Conservation (phyloP, 1,140 invertebrate genomes). For the Drosophila gunungcola region DNA sequence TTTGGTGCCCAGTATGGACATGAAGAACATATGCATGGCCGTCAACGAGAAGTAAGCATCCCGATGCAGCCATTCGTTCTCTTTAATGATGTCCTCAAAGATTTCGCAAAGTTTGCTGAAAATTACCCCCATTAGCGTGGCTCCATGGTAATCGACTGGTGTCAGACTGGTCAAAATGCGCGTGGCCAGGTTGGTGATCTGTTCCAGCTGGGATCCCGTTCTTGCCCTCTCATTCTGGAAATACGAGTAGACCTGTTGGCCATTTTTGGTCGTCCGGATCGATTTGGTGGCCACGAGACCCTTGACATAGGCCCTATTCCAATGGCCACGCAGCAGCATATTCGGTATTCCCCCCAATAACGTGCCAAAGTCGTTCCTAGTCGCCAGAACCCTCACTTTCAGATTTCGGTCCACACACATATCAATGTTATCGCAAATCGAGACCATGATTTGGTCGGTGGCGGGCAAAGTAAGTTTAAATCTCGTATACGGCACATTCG, state of each 20-base stretch:
- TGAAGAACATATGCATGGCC: constrained; percentile 12
- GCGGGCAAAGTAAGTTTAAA: background rate
- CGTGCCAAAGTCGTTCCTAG: too few relatives aligned
- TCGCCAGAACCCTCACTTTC: background rate
- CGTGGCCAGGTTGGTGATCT: constrained; percentile 1
- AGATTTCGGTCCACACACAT: background rate
- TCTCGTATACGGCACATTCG: background rate
- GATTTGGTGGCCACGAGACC: background rate
- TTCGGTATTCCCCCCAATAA: background rate
- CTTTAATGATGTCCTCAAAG: background rate
- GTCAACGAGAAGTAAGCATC: constrained; percentile 21
- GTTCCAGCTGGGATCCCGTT: constrained; percentile 25
- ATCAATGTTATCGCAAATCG: constrained; percentile 27
- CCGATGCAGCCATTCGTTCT: constrained; percentile 13
- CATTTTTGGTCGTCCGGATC: background rate
- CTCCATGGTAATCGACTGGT: constrained; percentile 4
- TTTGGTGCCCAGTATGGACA: background rate
- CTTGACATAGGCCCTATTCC: constrained; percentile 7
- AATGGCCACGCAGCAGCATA: constrained; percentile 5
- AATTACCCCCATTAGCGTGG: background rate
- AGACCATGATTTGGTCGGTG: background rate
- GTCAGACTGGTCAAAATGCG: background rate
- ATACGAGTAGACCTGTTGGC: background rate
- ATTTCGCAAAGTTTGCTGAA: background rate
- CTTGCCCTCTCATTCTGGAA: background rate